Evolutionary conservation across 1,140 invertebrate species (phyloP).

Genomic region (Aphis gossypii): DNA sequence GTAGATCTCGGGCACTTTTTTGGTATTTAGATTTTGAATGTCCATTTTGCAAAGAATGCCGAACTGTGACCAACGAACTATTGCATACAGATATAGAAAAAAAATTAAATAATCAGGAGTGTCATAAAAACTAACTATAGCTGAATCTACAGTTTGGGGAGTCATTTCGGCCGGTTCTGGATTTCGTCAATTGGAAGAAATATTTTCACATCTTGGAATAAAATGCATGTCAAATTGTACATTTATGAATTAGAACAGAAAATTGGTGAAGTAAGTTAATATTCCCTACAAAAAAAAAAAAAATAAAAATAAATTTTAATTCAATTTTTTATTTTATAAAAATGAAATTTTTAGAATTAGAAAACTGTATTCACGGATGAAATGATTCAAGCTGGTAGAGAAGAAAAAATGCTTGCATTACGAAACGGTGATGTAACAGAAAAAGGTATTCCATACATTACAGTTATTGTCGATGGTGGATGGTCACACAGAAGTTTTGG

Average conservation of each 20-base stretch:
- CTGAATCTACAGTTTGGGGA: neutral
- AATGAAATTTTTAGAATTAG: neutral
- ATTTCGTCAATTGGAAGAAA: neutral
- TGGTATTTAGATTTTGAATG: too few species aligned
- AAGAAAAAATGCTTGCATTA: constrained; percentile 55
- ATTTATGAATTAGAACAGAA: neutral
- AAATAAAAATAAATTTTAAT: too few species aligned
- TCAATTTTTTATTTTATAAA: too few species aligned
- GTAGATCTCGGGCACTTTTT: too few species aligned
- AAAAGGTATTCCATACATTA: constrained; percentile 34
- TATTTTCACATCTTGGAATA: neutral
- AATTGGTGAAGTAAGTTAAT: neutral
- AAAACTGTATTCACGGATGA: neutral
- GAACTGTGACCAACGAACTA: too few species aligned
- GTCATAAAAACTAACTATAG: neutral
- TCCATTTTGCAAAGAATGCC: too few species aligned
- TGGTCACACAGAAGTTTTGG: constrained; percentile 42
- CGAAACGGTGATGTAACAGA: constrained; percentile 43
- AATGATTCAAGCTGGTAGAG: constrained; percentile 44
- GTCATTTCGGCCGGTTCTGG: neutral
- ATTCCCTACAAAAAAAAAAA: too few species aligned
- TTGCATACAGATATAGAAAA: too few species aligned
- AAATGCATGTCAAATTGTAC: neutral
- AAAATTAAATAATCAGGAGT: too few species aligned
- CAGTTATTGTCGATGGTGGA: constrained; percentile 47